Percentiles rank a stretch among this genome's conserved stretches.
Conservation (phyloP, 53 echinoderm and acorn worm genomes). For the Antedon mediterranea region DNA sequence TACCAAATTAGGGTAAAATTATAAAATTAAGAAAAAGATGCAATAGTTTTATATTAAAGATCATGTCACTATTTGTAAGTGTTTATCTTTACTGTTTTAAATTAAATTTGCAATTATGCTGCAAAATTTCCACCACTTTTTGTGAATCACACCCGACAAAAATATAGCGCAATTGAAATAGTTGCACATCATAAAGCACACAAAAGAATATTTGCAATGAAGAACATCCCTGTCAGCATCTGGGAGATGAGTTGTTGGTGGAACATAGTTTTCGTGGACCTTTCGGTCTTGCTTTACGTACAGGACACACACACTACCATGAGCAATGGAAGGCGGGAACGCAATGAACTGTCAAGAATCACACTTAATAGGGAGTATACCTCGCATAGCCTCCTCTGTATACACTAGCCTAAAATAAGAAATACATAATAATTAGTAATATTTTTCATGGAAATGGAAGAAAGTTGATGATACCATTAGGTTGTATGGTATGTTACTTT, state of each 20-base stretch:
- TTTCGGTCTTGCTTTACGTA: no score
- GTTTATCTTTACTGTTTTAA: not conserved
- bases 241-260: no score
- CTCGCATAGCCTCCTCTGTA: slow-evolving; percentile 88
- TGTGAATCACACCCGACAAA: no score
- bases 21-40: not conserved
- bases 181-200: not conserved
- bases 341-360: not conserved
- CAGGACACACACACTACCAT: not conserved
- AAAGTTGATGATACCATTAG: no score
- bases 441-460: not conserved
- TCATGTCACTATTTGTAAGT: no score
- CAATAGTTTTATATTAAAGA: not conserved
- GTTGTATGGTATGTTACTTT: no score
- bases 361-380: slow-evolving; percentile 63
- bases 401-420: slow-evolving; percentile 51
- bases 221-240: no score
- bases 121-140: not conserved
- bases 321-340: not conserved
- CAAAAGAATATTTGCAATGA: not conserved
- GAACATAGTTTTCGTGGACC: no score
- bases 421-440: not conserved
- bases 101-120: not conserved
- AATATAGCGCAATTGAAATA: no score
- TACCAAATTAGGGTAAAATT: not conserved